Evolutionary conservation across 1,140 invertebrate species (phyloP), one percentile per base, ranked within the genome.

Genomic region (Calliopsis andreniformis): DNA sequence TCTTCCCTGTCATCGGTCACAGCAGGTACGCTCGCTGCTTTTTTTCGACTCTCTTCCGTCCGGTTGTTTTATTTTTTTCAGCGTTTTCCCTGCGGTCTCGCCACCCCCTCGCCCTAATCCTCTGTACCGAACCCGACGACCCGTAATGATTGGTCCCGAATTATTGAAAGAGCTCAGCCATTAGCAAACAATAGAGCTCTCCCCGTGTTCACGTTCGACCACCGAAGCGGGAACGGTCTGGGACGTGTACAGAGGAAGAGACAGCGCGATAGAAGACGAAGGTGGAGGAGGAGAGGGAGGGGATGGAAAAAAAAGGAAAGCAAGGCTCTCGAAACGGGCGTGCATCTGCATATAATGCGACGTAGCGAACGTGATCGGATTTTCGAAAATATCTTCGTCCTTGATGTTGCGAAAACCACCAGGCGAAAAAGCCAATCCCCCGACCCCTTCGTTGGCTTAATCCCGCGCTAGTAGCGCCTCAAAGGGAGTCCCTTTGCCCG

Each of bases 261-360:
- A n/a, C n/a, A n/a, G n/a, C n/a, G n/a, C n/a, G n/a, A n/a, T n/a
- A n/a, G n/a, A n/a, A n/a, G n/a, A n/a, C n/a, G n/a, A n/a, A n/a
- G n/a, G n/a, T n/a, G n/a, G 53, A 30, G 30, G 30, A 32, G 1
- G 28, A 5, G 45, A 2, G 28, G 14, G 20, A 16, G 45, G 47
- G 1, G 23, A 51, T 18, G 47, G 51, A 61, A 39, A 67, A 68
- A 56, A 72, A 75, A 49, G 58, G 66, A 61, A 79, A 51, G 77
- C 51, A 25, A 25, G 8, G 49, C 68, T 76, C 72, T 79, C 72
- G 71, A 79, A 79, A 71, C 55, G 61, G 63, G 20, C 72, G 78
- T 79, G 78, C 72, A 79, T 79, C 72, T 79, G 72, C 78, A 79
- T 79, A 79, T 79, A 79, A 82, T 76, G 64, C 75, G 32, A 78